phyloP scores from a whole-genome alignment of 2,888 invertebrate genomes.

The Andrena trimmerana region DNA sequence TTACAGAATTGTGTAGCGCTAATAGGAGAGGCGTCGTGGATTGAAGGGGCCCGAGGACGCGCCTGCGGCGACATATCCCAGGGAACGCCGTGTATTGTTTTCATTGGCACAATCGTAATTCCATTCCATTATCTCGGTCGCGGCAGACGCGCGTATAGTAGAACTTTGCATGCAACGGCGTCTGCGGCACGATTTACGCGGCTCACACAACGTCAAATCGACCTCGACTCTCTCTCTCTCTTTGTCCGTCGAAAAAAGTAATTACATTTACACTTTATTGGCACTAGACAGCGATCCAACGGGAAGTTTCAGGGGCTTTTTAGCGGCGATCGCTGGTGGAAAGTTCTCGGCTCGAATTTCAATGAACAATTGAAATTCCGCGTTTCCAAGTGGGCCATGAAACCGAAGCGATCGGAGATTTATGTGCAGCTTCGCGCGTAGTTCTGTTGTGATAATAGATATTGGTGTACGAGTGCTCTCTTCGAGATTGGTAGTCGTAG shows the following conservation, averaged over 20 bases:
- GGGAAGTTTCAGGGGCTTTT: constrained; percentile 1
- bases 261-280: constrained; percentile 63
- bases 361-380: constrained; percentile 27
- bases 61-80: constrained; percentile 11
- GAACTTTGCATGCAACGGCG: constrained; percentile 6
- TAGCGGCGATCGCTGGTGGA: not conserved
- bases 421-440: not conserved
- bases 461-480: not conserved
- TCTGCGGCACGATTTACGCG: constrained; percentile 24
- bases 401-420: not conserved
- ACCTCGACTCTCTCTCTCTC: not conserved
- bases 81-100: constrained; percentile 61
- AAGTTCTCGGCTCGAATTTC: constrained; percentile 14
- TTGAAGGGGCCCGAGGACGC: constrained; percentile 7
- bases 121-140: constrained; percentile 62
- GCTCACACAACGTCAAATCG: not conserved
- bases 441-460: not conserved
- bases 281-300: not conserved
- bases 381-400: not conserved
- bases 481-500: no score
- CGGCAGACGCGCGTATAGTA: constrained; percentile 33
- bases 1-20: constrained; percentile 21
- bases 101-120: constrained; percentile 66
- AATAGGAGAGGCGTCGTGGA: constrained; percentile 29
- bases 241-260: constrained; percentile 27